Conservation (phyloP, 2,797 vertebrate genomes). For the Phataginus tetradactyla region DNA sequence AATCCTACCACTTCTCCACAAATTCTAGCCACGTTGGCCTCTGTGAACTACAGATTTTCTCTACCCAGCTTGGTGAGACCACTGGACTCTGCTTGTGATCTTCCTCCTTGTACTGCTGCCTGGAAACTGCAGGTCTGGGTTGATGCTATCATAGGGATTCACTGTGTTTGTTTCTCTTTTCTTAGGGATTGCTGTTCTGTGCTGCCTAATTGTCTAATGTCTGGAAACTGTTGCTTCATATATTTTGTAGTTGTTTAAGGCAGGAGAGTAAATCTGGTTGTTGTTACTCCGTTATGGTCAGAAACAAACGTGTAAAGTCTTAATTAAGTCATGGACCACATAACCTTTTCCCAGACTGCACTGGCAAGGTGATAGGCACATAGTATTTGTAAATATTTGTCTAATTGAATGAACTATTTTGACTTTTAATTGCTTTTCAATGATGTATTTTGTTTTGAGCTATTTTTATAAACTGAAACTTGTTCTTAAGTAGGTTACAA, state of each 20-base stretch:
- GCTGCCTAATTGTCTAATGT: not conserved
- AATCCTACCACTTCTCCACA: not conserved
- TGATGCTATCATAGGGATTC: not conserved
- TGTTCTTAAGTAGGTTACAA: constrained; percentile 4
- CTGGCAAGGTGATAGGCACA: not conserved
- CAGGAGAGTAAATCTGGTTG: not conserved
- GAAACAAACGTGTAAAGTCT: not conserved
- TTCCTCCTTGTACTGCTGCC: not conserved
- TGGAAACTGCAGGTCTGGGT: not conserved
- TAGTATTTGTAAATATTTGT: not conserved
- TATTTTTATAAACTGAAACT: constrained; percentile 40
- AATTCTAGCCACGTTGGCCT: not conserved
- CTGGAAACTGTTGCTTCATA: not conserved
- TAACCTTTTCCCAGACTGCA: not conserved
- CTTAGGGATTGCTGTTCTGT: not conserved
- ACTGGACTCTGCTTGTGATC: not conserved
- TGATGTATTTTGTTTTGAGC: constrained; percentile 36
- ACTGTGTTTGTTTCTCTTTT: not conserved
- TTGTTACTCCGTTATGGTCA: not conserved
- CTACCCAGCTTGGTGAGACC: not conserved
- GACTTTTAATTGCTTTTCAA: constrained; percentile 42
- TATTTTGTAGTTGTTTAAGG: constrained; percentile 45
- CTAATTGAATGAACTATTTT: constrained; percentile 21
- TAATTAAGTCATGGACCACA: not conserved
- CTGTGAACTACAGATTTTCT: not conserved